phyloP scores from a whole-genome alignment of 2,113 vertebrate species.

The Tragulus kanchil region DNA sequence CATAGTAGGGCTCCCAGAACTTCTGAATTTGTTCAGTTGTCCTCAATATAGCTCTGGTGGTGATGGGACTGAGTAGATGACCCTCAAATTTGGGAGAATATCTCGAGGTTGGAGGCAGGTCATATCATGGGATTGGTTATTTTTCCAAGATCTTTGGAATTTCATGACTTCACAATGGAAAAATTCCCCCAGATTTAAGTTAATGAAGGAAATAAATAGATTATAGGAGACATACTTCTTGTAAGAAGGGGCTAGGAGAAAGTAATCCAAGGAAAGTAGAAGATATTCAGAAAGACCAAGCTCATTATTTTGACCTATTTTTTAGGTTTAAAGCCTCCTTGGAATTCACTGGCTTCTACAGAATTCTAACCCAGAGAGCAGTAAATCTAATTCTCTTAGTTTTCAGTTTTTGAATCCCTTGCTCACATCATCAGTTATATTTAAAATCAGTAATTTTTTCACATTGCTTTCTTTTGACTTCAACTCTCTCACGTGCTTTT shows the following conservation, averaged over 20 bases:
- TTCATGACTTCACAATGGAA: constrained; percentile 24
- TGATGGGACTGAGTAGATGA: not conserved
- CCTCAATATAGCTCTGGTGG: not conserved
- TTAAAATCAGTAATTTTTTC: constrained; percentile 27
- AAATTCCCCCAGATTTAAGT: constrained; percentile 2
- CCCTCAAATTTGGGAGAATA: not conserved
- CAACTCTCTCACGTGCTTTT: not conserved
- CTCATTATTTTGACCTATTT: constrained; percentile 4
- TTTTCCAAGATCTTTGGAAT: constrained; percentile 27
- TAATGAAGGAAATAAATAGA: constrained; percentile 16
- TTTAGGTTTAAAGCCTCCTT: constrained; percentile 26
- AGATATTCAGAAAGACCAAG: not conserved
- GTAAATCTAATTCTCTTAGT: not conserved
- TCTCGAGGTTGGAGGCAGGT: not conserved
- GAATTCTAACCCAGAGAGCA: not conserved
- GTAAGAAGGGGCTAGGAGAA: not conserved
- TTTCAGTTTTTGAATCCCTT: not conserved
- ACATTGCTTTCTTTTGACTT: not conserved
- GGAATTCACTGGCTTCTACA: constrained; percentile 10
- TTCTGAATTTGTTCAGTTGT: not conserved
- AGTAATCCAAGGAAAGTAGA: constrained; percentile 26
- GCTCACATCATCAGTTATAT: not conserved
- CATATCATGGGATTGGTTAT: not conserved
- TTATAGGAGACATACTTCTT: not conserved
- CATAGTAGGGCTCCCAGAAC: not conserved